These are phyloP conservation scores for Diplolepis rosae DNA, from an alignment of 2,888 invertebrate genomes.

Conservation along the genomic window DNA sequence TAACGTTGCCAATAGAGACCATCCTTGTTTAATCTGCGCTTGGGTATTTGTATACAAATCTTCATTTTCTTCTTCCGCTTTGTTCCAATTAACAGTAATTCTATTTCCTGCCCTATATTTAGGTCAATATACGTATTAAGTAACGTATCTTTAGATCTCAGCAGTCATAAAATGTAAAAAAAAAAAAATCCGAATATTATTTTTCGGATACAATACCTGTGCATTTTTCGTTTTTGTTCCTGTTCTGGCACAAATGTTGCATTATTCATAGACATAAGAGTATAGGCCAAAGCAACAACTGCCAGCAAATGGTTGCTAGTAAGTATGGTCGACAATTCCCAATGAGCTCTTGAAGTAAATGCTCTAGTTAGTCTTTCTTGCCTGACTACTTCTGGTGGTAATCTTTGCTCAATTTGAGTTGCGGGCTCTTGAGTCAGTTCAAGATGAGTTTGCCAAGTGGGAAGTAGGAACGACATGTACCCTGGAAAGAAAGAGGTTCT, in stretches of 20 bases:
- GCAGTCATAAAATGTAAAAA: too few relatives aligned
- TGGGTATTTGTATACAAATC: slow-evolving; percentile 90
- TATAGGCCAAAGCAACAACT: slow-evolving; percentile 95
- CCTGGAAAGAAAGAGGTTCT: slow-evolving; percentile 71
- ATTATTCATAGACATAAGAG: slow-evolving; percentile 98
- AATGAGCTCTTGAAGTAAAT: slow-evolving; percentile 92
- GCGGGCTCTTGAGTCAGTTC: slow-evolving; percentile 68
- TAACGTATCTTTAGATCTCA: not conserved
- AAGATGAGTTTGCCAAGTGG: slow-evolving; percentile 85
- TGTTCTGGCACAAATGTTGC: slow-evolving; percentile 94
- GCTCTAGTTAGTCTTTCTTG: slow-evolving; percentile 87
- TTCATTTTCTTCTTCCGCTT: slow-evolving; percentile 87
- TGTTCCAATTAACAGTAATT: slow-evolving; percentile 80
- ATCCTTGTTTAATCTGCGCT: slow-evolving; percentile 96
- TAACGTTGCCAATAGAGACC: slow-evolving; percentile 95
- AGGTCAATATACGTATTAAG: not conserved
- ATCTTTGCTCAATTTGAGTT: slow-evolving; percentile 75
- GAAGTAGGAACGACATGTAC: slow-evolving; percentile 94
- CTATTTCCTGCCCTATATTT: slow-evolving; percentile 78
- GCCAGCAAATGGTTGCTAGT: slow-evolving; percentile 97
- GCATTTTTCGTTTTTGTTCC: slow-evolving; percentile 85
- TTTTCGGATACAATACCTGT: slow-evolving; percentile 75
- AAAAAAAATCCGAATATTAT: slow-evolving; percentile 10
- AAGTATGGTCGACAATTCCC: slow-evolving; percentile 95
- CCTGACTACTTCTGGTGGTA: slow-evolving; percentile 83